Evolutionary conservation across 1,140 invertebrate genomes (phyloP).

Genomic region (Caligus rogercresseyi): DNA sequence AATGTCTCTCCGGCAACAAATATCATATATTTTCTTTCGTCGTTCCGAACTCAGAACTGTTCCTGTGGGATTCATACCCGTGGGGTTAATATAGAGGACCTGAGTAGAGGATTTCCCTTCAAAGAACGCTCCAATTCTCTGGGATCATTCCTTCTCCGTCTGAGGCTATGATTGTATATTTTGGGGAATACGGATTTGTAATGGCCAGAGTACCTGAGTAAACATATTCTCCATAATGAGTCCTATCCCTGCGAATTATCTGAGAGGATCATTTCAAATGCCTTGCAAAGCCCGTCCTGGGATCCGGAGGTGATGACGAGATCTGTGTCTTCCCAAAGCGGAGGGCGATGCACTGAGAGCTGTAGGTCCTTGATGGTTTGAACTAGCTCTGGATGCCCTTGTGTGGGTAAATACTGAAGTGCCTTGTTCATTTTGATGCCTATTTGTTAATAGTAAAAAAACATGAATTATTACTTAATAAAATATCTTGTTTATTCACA

Average conservation of each 20-base stretch:
- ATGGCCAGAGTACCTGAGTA: constrained; percentile 41
- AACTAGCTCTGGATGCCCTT: constrained; percentile 36
- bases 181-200: not conserved
- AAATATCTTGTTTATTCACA: too few species aligned
- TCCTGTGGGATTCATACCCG: constrained; percentile 49
- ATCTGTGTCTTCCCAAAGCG: constrained; percentile 35
- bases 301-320: constrained; percentile 48
- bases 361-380: constrained; percentile 44
- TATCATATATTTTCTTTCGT: constrained; percentile 47
- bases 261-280: constrained; percentile 43
- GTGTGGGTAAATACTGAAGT: constrained; percentile 5
- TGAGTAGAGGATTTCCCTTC: constrained; percentile 27
- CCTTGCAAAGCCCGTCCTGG: constrained; percentile 55
- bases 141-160: not conserved
- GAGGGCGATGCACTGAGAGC: constrained; percentile 42
- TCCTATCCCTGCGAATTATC: constrained; percentile 42
- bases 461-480: not conserved
- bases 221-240: constrained; percentile 47
- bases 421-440: constrained; percentile 6
- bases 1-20: constrained; percentile 54
- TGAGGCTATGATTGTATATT: not conserved
- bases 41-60: constrained; percentile 42
- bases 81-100: constrained; percentile 42
- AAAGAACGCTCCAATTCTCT: not conserved
- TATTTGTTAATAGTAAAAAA: not conserved